Percentiles rank a stretch among this genome's conserved stretches.
Conservation (phyloP, 1,140 invertebrate species). For the Drosophila nigrodunni region DNA sequence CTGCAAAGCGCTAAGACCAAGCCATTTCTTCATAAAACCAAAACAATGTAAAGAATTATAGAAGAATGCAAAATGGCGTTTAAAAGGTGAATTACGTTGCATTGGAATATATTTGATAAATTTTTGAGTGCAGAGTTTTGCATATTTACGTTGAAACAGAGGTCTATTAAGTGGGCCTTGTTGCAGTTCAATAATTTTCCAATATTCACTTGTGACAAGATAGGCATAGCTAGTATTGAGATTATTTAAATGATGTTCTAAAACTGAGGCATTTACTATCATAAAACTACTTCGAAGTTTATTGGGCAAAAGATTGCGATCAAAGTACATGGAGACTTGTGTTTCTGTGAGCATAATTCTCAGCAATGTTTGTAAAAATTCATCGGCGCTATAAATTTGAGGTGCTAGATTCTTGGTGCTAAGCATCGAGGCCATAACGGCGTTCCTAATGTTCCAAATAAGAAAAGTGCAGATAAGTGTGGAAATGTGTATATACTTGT, state of each 20-base stretch:
- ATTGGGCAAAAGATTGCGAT: constrained; percentile 18
- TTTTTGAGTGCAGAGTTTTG: constrained; percentile 41
- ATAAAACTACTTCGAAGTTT: constrained; percentile 36
- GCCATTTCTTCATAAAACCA: constrained; percentile 20
- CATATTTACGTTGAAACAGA: constrained; percentile 4
- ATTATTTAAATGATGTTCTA: constrained; percentile 34
- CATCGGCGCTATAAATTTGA: constrained; percentile 44
- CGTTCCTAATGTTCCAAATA: constrained; percentile 44
- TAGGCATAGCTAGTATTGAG: constrained; percentile 64
- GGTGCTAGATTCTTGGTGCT: constrained; percentile 26
- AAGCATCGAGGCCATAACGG: constrained; percentile 32
- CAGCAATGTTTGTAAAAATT: constrained; percentile 49
- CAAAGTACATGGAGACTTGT: constrained; percentile 59
- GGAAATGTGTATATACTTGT: constrained; percentile 51
- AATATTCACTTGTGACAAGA: constrained; percentile 21
- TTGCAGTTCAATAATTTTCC: constrained; percentile 27
- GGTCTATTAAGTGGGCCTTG: constrained; percentile 23
- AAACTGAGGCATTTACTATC: constrained; percentile 45
- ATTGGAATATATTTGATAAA: constrained; percentile 36
- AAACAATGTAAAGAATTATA: background rate
- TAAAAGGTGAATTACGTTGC: constrained; percentile 31
- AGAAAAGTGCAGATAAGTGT: constrained; percentile 36
- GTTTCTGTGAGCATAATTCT: constrained; percentile 50
- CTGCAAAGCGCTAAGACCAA: background rate
- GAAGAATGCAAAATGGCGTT: background rate